Evolutionary conservation across 2,888 invertebrate species (phyloP), one percentile per base, ranked within the genome.

Genomic region (Apodemia hepburni): DNA sequence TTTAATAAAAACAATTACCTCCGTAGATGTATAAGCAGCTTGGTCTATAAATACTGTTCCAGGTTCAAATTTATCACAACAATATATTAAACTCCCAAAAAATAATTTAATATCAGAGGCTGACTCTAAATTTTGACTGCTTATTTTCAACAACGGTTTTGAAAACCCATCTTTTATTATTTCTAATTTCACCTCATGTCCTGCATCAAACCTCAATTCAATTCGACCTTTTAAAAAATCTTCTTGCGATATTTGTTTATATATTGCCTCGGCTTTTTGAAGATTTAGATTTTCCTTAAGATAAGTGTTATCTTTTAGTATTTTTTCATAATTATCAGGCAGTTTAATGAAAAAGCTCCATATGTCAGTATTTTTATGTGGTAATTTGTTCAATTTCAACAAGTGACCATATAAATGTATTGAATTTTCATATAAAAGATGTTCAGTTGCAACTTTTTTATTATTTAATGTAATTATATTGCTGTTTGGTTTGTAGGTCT

Each of bases 61-160:
- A 2, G 72, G 65, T 42, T 62, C 63, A 58, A 65, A 69, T 45
- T 65, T 59, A 66, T 74, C 76, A 45, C 78, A 69, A 54, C 73
- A 70, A 67, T 83, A 77, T 18, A 85, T 67, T 38, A 87, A 65
- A 61, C 75, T 74, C 0, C 82, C 76, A 42, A 85, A 79, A 63
- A 84, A 85, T 65, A 83, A 83, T 35, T 84, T 77, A 1, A 89
- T 70, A 69, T 79, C 71, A 8, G 75, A 70, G 33, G 79, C 78
- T 47, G 78, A 66, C 54, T 71, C 69, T 7, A 77, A 54, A 73
- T 85, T 79, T 3, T 59, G 47, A 67, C 84, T 71, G 0, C 76
- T 70, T 0, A 90, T 63, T 67, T 75, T 84, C 12, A 90, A 61
- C 8, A 76, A 33, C 0, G 79, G 77, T 17, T 67, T 68, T 0